Base-by-base conservation (phyloP, 2,888 invertebrate genomes). In the Archips crataeganus region DNA sequence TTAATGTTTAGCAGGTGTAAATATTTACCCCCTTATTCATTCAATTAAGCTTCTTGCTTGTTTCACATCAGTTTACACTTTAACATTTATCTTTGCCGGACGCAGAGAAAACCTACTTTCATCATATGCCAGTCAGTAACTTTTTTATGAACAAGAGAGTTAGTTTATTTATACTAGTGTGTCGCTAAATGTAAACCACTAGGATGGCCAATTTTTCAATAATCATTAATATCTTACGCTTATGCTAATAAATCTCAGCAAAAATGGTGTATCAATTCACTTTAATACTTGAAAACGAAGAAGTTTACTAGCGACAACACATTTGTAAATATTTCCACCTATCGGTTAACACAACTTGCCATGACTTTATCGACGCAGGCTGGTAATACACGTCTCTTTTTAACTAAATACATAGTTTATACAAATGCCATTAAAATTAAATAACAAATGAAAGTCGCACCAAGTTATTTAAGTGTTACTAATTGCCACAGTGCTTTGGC, bases 401-500 rank as follows among this genome's bases (percentile, higher is more conserved):
- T 39, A 39, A 39, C 39, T 54, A 49, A n/a, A n/a, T 6, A 23
- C 51, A 15, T 13, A 23, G 15, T 54, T 5, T 23, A 15, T 15
- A 15, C 15, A 6, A 23, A 23, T 5, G 23, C 15, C 8, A 23
- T 23, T 23, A 15, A 23, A 5, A 54, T 23, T 3, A 2, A 10
- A 57, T 11, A 32, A 57, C 57, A 57, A 32, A 57, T 32, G 3
- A 32, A 32, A 57, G 57, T 57, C 57, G 57, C 32, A 11, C 10
- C 57, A 32, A 32, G 32, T 57, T 57, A 57, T 57, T 13, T 57
- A 11, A 57, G 11, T 57, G 23, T 32, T 42, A 68, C 68, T 64
- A 23, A 47, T 64, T 73, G 68, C 49, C 68, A 60, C 63, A 69
- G 64, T 47, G 59, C 32, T 63, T 72, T 62, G 67, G 72, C 62